Evolutionary conservation across 2,888 invertebrate genomes (phyloP), one percentile per base, ranked within the genome.

Genomic region (Prosapia bicincta): DNA sequence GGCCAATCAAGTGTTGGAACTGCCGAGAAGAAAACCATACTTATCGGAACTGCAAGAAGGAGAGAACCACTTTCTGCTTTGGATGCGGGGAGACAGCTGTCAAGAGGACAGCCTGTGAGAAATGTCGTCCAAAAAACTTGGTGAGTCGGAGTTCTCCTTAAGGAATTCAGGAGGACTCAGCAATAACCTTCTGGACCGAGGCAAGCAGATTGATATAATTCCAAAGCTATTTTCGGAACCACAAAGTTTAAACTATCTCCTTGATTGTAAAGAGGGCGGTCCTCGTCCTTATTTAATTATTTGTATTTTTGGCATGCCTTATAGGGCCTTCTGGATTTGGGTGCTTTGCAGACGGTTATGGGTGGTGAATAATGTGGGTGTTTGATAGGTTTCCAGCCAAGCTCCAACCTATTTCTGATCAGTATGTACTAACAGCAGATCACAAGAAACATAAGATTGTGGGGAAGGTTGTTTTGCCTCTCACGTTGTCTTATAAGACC

Each of bases 61-160:
- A 71, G 71, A 38, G 26, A 23, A 71, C 43, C 20, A 69, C 32
- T 15, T 68, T 68, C 69, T 72, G 66, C 26, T 66, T 26, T 66
- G 66, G 72, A 26, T 72, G 66, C n/a, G 66, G 66, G 9, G 28
- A 10, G 23, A 20, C 25, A 66, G 66, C 20, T 1, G 28, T 72
- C 0, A 72, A 20, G 0, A 66, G 66, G 10, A 10, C 72, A 0
- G 26, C 26, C n/a, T 71, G 71, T 32, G 15, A n/a, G 1, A 26
- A 32, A 23, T 71, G 71, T 38, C 13, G 15, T 26, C n/a, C n/a
- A n/a, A n/a, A n/a, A n/a, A n/a, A n/a, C n/a, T n/a, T n/a, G n/a
- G n/a, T n/a, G n/a, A n/a, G n/a, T n/a, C n/a, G n/a, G n/a, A n/a
- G n/a, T n/a, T n/a, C n/a, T n/a, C n/a, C n/a, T n/a, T n/a, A n/a